phyloP scores from a whole-genome alignment of 2,797 vertebrate species.

The Pipistrellus pipistrellus region DNA sequence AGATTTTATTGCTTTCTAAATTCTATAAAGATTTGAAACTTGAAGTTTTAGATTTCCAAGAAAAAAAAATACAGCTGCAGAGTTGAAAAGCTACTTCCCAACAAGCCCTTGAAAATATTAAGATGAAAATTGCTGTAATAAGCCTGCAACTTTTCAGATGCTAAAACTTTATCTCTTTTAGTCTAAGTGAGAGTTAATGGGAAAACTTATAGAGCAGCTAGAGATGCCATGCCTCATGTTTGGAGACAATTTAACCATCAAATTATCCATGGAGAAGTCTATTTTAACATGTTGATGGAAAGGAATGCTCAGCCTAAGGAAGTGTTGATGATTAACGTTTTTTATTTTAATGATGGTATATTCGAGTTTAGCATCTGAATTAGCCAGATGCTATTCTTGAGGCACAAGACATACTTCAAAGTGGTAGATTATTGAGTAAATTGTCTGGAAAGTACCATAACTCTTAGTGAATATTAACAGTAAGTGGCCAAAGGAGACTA shows the following conservation, averaged over 20 bases:
- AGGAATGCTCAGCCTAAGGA: background rate
- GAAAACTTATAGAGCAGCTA: slow-evolving; percentile 1
- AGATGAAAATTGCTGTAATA: slow-evolving; percentile 1
- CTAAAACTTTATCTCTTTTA: background rate
- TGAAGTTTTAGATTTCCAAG: background rate
- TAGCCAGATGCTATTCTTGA: background rate
- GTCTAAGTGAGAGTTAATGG: background rate
- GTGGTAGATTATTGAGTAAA: background rate
- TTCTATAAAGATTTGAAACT: slow-evolving; percentile 44
- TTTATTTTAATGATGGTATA: slow-evolving; percentile 27
- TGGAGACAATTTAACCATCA: slow-evolving; percentile 39
- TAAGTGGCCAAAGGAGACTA: background rate
- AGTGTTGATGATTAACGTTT: background rate
- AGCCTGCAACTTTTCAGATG: background rate
- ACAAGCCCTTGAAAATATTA: background rate
- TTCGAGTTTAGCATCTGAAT: background rate
- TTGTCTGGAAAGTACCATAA: background rate
- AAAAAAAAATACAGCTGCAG: background rate
- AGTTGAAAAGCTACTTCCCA: background rate
- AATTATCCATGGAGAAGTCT: slow-evolving; percentile 22
- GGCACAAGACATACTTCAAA: background rate
- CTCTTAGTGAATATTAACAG: background rate
- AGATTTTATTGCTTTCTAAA: slow-evolving; percentile 1
- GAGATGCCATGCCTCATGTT: background rate
- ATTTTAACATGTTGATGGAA: slow-evolving; percentile 44